phyloP scores from a whole-genome alignment of 1,140 invertebrate genomes.

The Procambarus clarkii region DNA sequence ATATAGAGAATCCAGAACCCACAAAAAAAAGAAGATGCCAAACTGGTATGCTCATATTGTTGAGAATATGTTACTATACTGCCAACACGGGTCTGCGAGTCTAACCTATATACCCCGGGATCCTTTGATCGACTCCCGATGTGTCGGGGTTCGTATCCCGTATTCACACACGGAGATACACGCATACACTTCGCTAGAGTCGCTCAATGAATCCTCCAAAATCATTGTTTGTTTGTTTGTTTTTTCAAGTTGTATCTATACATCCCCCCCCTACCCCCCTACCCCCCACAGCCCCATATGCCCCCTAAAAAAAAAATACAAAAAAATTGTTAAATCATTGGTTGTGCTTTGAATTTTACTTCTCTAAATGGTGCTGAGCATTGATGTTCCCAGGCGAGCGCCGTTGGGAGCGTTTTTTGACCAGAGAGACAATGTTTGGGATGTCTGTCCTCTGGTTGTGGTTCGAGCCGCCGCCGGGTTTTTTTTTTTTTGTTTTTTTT shows the following conservation, averaged over 20 bases:
- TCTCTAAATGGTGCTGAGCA: conserved; percentile 39
- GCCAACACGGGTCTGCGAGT: neutral
- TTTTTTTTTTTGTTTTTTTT: neutral
- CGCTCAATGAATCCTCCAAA: neutral
- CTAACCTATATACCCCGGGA: neutral
- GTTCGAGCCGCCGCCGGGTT: neutral
- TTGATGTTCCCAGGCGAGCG: neutral
- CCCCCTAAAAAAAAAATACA: neutral
- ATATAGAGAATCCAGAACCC: no score
- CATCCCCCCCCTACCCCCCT: no score
- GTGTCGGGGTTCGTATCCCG: neutral
- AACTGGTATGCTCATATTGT: neutral
- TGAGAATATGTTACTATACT: neutral
- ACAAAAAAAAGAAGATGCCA: neutral
- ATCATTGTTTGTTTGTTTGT: no score
- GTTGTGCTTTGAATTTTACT: conserved; percentile 8
- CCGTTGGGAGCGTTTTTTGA: neutral
- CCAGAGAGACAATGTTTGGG: neutral
- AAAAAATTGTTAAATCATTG: neutral
- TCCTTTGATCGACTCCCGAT: no score
- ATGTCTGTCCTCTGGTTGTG: neutral
- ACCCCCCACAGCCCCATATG: neutral
- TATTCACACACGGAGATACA: neutral
- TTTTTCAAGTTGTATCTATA: neutral
- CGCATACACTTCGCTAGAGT: neutral